Conservation (phyloP, 2,888 invertebrate species). For the Ditylenchus weischeri region DNA sequence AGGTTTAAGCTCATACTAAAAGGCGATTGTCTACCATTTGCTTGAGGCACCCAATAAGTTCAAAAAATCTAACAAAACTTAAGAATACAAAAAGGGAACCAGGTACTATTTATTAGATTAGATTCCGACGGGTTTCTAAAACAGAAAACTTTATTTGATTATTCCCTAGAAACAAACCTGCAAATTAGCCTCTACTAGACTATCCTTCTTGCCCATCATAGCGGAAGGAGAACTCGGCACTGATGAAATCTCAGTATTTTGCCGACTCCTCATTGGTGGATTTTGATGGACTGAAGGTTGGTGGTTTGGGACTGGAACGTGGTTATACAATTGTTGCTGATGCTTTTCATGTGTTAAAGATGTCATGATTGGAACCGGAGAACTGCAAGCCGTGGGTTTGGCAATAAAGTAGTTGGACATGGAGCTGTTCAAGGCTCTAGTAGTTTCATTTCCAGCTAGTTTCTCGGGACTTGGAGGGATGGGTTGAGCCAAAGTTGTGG, state of each 20-base stretch:
- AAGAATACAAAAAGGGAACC: too few species aligned
- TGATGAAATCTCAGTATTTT: conserved; percentile 10
- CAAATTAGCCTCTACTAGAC: conserved; percentile 6
- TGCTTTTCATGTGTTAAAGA: too few species aligned
- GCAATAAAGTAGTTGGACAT: conserved; percentile 12
- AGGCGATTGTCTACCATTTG: too few species aligned
- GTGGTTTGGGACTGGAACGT: neutral
- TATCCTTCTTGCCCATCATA: neutral
- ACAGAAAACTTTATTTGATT: too few species aligned
- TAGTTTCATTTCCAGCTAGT: neutral
- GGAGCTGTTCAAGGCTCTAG: neutral
- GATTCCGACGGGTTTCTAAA: too few species aligned
- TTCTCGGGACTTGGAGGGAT: conserved; percentile 6
- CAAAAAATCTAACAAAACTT: too few species aligned
- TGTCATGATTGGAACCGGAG: conserved; percentile 1
- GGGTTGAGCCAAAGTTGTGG: neutral
- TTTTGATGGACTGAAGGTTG: conserved; percentile 18
- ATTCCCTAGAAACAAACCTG: conserved; percentile 1
- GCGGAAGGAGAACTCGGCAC: conserved; percentile 9
- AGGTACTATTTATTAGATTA: too few species aligned
- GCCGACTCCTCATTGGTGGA: conserved; percentile 6
- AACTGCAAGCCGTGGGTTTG: neutral
- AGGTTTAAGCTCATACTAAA: too few species aligned
- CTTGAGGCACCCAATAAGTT: too few species aligned
- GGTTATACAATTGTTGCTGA: conserved; percentile 6